phyloP scores from a whole-genome alignment of 2,113 vertebrate species.

The Synchiropus splendidus region DNA sequence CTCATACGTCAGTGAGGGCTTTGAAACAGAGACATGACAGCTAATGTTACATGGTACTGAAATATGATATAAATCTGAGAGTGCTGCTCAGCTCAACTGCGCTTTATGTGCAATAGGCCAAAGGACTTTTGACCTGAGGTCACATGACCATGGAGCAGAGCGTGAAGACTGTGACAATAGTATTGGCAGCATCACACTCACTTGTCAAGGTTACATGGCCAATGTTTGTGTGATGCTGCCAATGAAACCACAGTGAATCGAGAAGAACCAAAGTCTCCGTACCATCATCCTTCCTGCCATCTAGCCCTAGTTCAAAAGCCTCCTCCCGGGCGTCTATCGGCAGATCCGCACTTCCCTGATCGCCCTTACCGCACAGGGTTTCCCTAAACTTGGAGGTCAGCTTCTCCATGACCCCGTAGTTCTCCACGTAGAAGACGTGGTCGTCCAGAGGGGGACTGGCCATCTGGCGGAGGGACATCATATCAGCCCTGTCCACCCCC shows the following conservation, averaged over 20 bases:
- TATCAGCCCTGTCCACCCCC: conserved; percentile 82
- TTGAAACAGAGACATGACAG: too few relatives aligned
- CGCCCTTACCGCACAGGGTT: conserved; percentile 86
- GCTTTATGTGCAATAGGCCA: too few relatives aligned
- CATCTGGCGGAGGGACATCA: conserved; percentile 77
- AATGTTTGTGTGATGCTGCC: conserved; percentile 52
- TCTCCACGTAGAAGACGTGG: conserved; percentile 93
- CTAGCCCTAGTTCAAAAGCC: conserved; percentile 33
- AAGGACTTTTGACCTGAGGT: too few relatives aligned
- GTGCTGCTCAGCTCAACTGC: too few relatives aligned
- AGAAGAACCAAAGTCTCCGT: conserved; percentile 28
- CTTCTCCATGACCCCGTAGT: conserved; percentile 89
- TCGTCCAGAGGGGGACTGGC: conserved; percentile 85
- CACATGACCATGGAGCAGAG: too few relatives aligned
- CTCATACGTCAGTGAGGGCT: too few relatives aligned
- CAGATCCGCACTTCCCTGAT: conserved; percentile 37
- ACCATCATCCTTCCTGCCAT: conserved; percentile 35
- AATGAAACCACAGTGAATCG: conserved; percentile 23
- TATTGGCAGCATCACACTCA: neutral
- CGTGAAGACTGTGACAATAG: too few relatives aligned
- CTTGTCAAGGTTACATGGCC: too few relatives aligned
- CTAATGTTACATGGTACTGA: too few relatives aligned
- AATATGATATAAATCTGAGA: too few relatives aligned
- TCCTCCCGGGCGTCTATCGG: conserved; percentile 16
- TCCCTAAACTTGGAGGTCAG: conserved; percentile 85